These are phyloP conservation scores for Polyploca ridens DNA, from an alignment of 2,888 invertebrate species.

Conservation along the genomic window DNA sequence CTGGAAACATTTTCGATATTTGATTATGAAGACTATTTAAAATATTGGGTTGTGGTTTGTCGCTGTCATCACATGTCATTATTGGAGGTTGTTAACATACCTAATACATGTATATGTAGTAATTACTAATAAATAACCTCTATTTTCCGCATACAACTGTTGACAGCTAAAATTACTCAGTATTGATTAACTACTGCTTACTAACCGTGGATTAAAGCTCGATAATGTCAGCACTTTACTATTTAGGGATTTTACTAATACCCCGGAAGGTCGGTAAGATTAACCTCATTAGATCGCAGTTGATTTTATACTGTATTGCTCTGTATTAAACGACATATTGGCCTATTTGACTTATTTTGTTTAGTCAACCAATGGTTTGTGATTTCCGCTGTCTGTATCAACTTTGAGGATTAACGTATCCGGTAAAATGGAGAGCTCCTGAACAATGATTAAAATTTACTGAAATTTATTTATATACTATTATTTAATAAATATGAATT, in stretches of 20 bases:
- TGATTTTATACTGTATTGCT: conserved; percentile 1
- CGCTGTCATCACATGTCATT: neutral
- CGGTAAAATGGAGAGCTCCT: neutral
- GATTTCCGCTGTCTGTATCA: conserved; percentile 7
- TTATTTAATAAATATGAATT: too few relatives aligned
- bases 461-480: too few relatives aligned
- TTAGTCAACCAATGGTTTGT: neutral
- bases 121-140: conserved; percentile 7
- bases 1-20: neutral
- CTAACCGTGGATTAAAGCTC: conserved; percentile 27
- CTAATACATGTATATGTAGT: conserved; percentile 14
- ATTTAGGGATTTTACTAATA: conserved; percentile 38
- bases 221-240: conserved; percentile 29
- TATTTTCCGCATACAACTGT: conserved; percentile 27
- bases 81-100: neutral
- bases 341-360: neutral
- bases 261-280: conserved; percentile 31
- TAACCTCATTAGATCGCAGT: conserved; percentile 13
- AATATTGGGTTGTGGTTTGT: neutral
- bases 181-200: conserved; percentile 33
- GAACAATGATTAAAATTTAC: neutral
- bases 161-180: conserved; percentile 31
- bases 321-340: neutral
- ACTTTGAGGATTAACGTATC: conserved; percentile 1
- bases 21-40: neutral